A percentile compares a stretch with the other conserved stretches of the same genome.
These are phyloP conservation scores for Plodia interpunctella DNA, from an alignment of 1,140 invertebrate genomes.

Conservation along the genomic window DNA sequence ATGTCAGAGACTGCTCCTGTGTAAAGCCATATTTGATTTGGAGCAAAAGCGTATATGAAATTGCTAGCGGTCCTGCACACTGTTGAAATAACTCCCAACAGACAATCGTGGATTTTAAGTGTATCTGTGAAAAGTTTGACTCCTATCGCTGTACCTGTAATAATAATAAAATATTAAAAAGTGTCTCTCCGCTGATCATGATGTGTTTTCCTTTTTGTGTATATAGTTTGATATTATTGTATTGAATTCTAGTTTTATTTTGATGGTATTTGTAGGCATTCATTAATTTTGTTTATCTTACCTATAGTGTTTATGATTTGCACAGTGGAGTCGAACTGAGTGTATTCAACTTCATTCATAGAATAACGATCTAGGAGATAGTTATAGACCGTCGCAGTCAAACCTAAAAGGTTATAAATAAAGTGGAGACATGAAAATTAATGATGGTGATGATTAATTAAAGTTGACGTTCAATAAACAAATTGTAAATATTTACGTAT, in stretches of 20 bases:
- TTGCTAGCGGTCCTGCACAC: background rate
- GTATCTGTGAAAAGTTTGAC: conserved; percentile 2
- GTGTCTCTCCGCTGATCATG: too few species aligned
- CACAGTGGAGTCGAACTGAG: background rate
- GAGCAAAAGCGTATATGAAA: background rate
- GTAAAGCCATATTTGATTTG: background rate
- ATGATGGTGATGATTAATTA: too few species aligned
- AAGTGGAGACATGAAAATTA: too few species aligned
- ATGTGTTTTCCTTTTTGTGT: too few species aligned
- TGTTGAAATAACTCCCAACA: background rate
- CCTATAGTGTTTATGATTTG: background rate
- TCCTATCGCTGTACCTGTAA: conserved; percentile 1
- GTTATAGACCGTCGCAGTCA: background rate
- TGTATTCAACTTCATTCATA: background rate
- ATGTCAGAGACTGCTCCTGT: background rate
- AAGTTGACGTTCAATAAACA: too few species aligned
- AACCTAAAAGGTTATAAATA: too few species aligned
- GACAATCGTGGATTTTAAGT: background rate
- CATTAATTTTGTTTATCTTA: too few species aligned
- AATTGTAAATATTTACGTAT: too few species aligned
- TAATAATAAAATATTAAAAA: background rate
- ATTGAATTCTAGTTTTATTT: too few species aligned
- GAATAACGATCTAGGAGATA: background rate
- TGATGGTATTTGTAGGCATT: too few species aligned
- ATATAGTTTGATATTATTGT: too few species aligned